These are phyloP conservation scores for Pteronotus mesoamericanus DNA, from an alignment of 2,797 vertebrate genomes.

Conservation along the genomic window DNA sequence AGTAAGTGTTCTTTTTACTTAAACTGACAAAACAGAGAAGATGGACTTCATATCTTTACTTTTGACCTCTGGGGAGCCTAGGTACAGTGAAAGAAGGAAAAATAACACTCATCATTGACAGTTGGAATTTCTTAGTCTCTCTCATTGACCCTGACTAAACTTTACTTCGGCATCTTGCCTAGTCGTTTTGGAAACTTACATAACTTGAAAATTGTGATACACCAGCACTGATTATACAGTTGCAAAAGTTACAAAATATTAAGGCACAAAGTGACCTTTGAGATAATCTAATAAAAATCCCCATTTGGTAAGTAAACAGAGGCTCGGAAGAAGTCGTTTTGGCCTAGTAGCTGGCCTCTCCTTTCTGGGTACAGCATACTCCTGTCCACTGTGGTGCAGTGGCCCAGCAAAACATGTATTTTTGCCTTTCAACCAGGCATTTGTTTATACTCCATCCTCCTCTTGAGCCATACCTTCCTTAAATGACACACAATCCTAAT, in stretches of 20 bases:
- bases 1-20: conserved; percentile 54
- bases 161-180: neutral
- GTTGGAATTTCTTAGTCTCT: neutral
- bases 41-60: neutral
- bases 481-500: neutral
- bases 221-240: neutral
- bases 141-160: neutral
- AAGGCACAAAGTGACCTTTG: neutral
- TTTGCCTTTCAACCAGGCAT: neutral
- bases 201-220: neutral
- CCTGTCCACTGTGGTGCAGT: neutral
- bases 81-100: neutral
- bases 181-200: neutral
- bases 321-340: neutral
- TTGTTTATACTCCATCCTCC: neutral
- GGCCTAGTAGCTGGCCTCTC: neutral
- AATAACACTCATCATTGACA: neutral
- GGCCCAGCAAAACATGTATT: neutral
- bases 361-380: neutral
- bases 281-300: neutral
- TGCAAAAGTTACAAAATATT: neutral
- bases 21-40: conserved; percentile 43
- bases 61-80: conserved; percentile 41
- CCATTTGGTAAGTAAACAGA: neutral
- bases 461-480: neutral